Evolutionary conservation across 2,888 invertebrate species (phyloP), one percentile per base, ranked within the genome.

Genomic region (Hypercompe scribonia): DNA sequence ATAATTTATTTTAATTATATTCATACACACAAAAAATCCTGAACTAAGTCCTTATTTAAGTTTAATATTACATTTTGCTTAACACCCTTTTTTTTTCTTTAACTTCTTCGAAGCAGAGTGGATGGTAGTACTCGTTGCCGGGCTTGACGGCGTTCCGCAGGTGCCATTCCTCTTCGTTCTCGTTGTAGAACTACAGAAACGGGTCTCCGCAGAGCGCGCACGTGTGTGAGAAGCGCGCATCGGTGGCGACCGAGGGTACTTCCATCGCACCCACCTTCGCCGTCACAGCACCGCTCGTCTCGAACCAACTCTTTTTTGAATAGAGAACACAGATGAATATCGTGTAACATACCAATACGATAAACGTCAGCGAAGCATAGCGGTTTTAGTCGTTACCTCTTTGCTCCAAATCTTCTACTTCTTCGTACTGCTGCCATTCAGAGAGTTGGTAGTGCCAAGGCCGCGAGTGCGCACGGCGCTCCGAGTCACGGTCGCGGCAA

Each of bases 81-180:
- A n/a, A n/a, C n/a, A n/a, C n/a, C n/a, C n/a, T n/a, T n/a, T n/a
- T n/a, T n/a, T n/a, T n/a, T n/a, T n/a, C n/a, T n/a, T n/a, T n/a
- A n/a, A n/a, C n/a, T n/a, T 99, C 99, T 80, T 99, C 98, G 84
- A 97, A 97, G 92, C 99, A 99, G 50, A 98, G 92, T 0, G 99
- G 99, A 95, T 99, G 99, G 90, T 98, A 99, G 84, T 97, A 97
- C 78, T 96, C 96, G 0, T 96, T 97, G 73, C 98, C 97, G 50
- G 97, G 97, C 11, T 97, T 96, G 33, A 98, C 96, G 0, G 99
- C 98, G 89, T 98, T 98, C 78, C 97, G 95, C 42, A 99, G 96
- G 89, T 99, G 98, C 99, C 99, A 99, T 90, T 99, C 99, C 91
- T 99, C 99, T 81, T 97, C 97, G 86, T 99, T 99, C 93, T 99